phyloP scores from a whole-genome alignment of 2,888 invertebrate species.

The Sesia apiformis region DNA sequence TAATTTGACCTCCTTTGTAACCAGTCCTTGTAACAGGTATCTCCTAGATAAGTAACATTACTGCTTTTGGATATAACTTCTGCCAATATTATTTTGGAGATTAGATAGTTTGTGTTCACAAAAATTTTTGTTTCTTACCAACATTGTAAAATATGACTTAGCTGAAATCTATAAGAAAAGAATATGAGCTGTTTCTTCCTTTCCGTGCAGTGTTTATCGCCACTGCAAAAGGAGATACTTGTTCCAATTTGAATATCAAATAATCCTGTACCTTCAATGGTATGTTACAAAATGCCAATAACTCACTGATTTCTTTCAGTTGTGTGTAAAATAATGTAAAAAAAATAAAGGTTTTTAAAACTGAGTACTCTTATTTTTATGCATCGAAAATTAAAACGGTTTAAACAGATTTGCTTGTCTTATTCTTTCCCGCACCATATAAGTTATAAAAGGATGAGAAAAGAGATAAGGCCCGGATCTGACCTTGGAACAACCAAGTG shows the following conservation, averaged over 20 bases:
- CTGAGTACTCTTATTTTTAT: constrained; percentile 66
- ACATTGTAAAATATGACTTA: neutral
- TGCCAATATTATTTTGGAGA: too few relatives aligned
- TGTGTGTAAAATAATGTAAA: constrained; percentile 45
- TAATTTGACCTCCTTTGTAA: constrained; percentile 46
- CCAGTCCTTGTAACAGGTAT: constrained; percentile 45
- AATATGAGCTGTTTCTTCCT: neutral
- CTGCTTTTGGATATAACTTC: too few relatives aligned
- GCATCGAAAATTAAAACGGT: constrained; percentile 48
- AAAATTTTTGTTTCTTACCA: neutral
- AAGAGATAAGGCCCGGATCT: too few relatives aligned
- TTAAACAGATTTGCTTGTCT: constrained; percentile 53
- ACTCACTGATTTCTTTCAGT: constrained; percentile 42
- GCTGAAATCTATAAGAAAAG: neutral
- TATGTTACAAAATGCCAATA: constrained; percentile 27
- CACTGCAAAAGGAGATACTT: constrained; percentile 38
- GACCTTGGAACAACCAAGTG: constrained; percentile 3
- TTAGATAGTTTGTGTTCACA: neutral
- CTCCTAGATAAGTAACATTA: constrained; percentile 26
- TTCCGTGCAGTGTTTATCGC: neutral
- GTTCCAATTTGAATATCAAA: constrained; percentile 23
- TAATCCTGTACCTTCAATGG: constrained; percentile 32
- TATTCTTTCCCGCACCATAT: constrained; percentile 57
- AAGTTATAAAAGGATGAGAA: neutral
- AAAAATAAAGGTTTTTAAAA: constrained; percentile 64